Evolutionary conservation across 2,888 invertebrate species (phyloP).

Genomic region (Stenodema calcarata): DNA sequence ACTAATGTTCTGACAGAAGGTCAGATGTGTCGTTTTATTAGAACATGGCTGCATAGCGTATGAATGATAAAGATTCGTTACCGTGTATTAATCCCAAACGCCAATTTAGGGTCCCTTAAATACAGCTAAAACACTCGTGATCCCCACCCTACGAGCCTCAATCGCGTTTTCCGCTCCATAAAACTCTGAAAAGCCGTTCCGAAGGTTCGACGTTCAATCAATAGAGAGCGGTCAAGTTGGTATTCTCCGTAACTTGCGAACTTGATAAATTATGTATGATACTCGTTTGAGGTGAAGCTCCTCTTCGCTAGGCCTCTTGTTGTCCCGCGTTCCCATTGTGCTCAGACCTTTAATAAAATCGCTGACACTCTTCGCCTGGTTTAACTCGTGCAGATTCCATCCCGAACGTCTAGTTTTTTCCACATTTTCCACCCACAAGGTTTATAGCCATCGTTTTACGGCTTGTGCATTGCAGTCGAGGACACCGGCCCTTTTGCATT

Average conservation of each 20-base stretch:
- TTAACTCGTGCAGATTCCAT: background rate
- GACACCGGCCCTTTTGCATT: background rate
- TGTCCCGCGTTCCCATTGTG: background rate
- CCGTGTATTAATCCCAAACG: background rate
- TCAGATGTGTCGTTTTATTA: no score
- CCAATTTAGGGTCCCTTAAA: background rate
- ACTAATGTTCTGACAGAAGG: no score
- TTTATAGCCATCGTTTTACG: background rate
- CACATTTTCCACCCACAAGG: background rate
- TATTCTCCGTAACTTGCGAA: background rate
- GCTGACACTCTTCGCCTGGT: background rate
- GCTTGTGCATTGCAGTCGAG: background rate
- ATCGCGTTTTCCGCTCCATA: background rate
- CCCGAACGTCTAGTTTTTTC: background rate
- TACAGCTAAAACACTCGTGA: background rate
- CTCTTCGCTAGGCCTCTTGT: background rate
- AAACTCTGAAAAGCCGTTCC: background rate
- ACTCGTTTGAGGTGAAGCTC: background rate
- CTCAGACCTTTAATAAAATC: background rate
- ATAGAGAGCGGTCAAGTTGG: background rate
- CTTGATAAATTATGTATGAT: constrained; percentile 2
- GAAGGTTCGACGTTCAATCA: background rate
- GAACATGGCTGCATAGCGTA: no score
- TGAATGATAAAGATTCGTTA: no score
- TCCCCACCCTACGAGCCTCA: background rate